Evolutionary conservation across 2,888 invertebrate species (phyloP), one percentile per base, ranked within the genome.

Genomic region (Cephus spinipes): DNA sequence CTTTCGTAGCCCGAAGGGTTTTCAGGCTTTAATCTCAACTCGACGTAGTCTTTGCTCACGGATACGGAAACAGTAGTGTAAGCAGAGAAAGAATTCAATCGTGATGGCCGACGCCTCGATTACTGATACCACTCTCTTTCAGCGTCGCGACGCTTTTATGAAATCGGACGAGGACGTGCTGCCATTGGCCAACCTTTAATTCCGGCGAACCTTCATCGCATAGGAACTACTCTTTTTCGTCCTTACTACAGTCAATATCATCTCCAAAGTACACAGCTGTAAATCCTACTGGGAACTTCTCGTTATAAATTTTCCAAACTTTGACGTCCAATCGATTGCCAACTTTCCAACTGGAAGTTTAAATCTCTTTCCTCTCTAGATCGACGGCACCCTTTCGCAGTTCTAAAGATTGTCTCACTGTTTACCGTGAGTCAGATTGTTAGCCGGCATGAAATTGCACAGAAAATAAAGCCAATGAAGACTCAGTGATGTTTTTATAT

Each of bases 281-380:
- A 83, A 87, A 88, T 88, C 85, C 86, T 77, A 69, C 79, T 77
- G 77, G 23, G 23, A 55, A 55, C 55, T 55, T 81, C 82, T 81
- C 81, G 79, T 79, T 79, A 80, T 79, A 79, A 82, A 84, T 84
- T 81, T 75, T 77, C 83, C 84, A 85, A 87, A 86, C 85, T 85
- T 88, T 87, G 85, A 85, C 84, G 84, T 87, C 83, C 88, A 84
- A 88, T 88, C 86, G 86, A 86, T 82, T 73, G 78, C 40, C 75
- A 80, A 82, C 81, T 85, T 84, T 77, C 80, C 79, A 79, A 76
- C 84, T 85, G 83, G 76, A 85, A 88, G 83, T 86, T 88, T 83
- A 82, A 85, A 87, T 87, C 88, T 86, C 87, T 89, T 88, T 88
- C 86, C 87, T 87, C 86, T 88, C 85, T 87, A 87, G 87, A 87